Percentiles rank a stretch among this genome's conserved stretches.
phyloP scores from a whole-genome alignment of 2,797 vertebrate species.

The Acrossocheilus fasciatus region DNA sequence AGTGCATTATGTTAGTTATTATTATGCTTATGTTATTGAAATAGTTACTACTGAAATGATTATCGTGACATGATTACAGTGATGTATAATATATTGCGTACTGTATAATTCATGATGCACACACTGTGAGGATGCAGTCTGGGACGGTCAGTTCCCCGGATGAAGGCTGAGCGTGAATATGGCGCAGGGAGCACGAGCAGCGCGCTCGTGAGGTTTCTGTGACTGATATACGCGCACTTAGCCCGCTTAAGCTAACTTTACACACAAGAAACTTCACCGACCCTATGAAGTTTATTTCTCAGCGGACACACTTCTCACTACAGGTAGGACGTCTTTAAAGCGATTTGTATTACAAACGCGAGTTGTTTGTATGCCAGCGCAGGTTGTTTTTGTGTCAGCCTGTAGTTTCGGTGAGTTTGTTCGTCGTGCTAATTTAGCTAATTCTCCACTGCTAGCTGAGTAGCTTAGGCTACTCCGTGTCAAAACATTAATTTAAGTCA shows the following conservation, averaged over 20 bases:
- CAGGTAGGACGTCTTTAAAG: constrained; percentile 26
- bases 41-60: background rate
- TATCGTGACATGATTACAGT: background rate
- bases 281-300: constrained; percentile 49
- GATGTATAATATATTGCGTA: background rate
- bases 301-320: constrained; percentile 18
- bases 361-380: background rate
- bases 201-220: constrained; percentile 33
- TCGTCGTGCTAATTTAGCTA: constrained; percentile 46
- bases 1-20: background rate
- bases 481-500: constrained; percentile 13
- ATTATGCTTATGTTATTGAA: background rate
- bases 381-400: constrained; percentile 23
- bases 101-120: background rate
- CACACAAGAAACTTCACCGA: constrained; percentile 13
- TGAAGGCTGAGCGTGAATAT: constrained; percentile 56
- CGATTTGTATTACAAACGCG: background rate
- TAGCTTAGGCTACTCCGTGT: constrained; percentile 6
- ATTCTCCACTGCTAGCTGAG: constrained; percentile 40
- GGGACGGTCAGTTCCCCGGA: constrained; percentile 48
- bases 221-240: constrained; percentile 42
- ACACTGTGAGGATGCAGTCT: background rate
- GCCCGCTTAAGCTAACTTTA: constrained; percentile 48
- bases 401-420: constrained; percentile 55
- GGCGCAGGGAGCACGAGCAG: constrained; percentile 52